A percentile compares a stretch with the other conserved stretches of the same genome.
Evolutionary conservation across 2,797 vertebrate genomes (phyloP).

Genomic region (Cyclopterus lumpus): DNA sequence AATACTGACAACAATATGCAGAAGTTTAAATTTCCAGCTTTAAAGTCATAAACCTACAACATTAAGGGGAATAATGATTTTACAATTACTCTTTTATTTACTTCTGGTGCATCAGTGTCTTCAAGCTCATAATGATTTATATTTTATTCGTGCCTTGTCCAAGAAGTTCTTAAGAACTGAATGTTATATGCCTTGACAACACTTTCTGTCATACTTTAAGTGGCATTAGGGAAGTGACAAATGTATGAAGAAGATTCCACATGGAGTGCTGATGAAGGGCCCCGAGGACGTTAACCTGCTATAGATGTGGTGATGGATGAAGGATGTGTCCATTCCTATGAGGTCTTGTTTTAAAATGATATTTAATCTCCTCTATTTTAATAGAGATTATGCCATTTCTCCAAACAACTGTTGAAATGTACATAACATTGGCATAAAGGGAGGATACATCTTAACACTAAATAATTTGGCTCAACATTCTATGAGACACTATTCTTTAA

Average conservation of each 20-base stretch:
- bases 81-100: constrained; percentile 22
- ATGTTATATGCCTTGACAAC: constrained; percentile 61
- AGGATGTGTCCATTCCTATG: constrained; percentile 46
- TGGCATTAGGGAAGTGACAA: constrained; percentile 66
- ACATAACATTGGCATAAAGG: constrained; percentile 59
- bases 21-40: constrained; percentile 51
- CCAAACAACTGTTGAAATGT: constrained; percentile 45
- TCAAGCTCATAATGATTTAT: constrained; percentile 30
- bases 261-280: constrained; percentile 50
- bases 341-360: constrained; percentile 38
- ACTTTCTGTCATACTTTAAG: constrained; percentile 59
- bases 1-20: constrained; percentile 72
- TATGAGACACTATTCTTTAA: constrained; percentile 75
- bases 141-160: constrained; percentile 24
- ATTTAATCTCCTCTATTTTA: constrained; percentile 24
- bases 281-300: constrained; percentile 35
- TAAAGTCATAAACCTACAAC: constrained; percentile 24
- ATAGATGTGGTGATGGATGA: constrained; percentile 53
- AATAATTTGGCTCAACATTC: constrained; percentile 63
- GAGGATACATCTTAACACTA: constrained; percentile 69
- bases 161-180: constrained; percentile 40
- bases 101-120: constrained; percentile 29
- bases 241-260: constrained; percentile 58
- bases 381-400: constrained; percentile 42
- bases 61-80: constrained; percentile 3